Evolutionary conservation across 2,888 invertebrate genomes (phyloP).

Genomic region (Pyrrhia umbra): DNA sequence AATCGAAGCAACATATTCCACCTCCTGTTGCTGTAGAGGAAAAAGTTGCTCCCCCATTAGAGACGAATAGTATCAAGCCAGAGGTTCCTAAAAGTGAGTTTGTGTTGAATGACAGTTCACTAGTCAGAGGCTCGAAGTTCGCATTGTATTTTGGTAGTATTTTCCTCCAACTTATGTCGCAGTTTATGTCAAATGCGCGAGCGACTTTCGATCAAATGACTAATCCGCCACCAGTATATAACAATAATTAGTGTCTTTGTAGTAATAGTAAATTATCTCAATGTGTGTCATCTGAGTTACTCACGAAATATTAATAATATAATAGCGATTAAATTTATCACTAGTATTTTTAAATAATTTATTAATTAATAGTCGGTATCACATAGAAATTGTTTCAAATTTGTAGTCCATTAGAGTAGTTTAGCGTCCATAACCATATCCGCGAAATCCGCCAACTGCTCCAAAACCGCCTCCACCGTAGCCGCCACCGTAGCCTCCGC

Average conservation of each 20-base stretch:
- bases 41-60: slow-evolving; percentile 17
- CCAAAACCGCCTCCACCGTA: slow-evolving; percentile 10
- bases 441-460: background rate
- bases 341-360: background rate
- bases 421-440: background rate
- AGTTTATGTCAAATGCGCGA: slow-evolving; percentile 75
- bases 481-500: slow-evolving; percentile 28
- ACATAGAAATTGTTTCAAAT: background rate
- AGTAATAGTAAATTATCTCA: background rate
- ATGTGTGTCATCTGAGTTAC: background rate
- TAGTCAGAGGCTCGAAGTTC: slow-evolving; percentile 70
- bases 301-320: background rate
- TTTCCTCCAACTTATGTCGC: slow-evolving; percentile 76
- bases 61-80: slow-evolving; percentile 22
- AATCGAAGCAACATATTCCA: slow-evolving; percentile 39
- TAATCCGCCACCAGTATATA: slow-evolving; percentile 59
- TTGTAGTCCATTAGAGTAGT: slow-evolving; percentile 1
- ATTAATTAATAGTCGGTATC: background rate
- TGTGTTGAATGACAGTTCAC: slow-evolving; percentile 35
- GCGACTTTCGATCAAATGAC: slow-evolving; percentile 71
- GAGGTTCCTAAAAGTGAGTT: slow-evolving; percentile 40
- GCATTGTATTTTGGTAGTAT: slow-evolving; percentile 79
- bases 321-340: no score
- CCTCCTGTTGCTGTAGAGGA: slow-evolving; percentile 23
- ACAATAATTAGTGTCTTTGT: slow-evolving; percentile 15